phyloP scores from a whole-genome alignment of 2,113 vertebrate genomes.

The Syngnathus floridae region DNA sequence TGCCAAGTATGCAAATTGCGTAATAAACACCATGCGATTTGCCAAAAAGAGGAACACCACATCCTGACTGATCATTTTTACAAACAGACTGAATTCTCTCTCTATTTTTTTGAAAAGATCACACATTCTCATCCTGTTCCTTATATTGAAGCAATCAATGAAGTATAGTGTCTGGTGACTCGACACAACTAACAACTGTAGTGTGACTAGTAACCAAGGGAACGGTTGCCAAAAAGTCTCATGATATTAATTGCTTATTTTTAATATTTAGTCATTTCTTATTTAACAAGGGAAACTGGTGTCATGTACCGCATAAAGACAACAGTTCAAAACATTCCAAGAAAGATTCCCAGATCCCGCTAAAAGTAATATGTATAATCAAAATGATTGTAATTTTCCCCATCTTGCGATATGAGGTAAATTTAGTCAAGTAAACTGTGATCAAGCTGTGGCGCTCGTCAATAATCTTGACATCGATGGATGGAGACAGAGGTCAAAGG shows the following conservation, averaged over 20 bases:
- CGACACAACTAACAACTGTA: not conserved
- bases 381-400: not conserved
- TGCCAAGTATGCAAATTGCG: not conserved
- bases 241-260: not conserved
- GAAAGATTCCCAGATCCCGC: not conserved
- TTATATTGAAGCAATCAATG: not conserved
- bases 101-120: not conserved
- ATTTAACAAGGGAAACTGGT: not conserved
- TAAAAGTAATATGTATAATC: not conserved
- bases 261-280: too few relatives aligned
- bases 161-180: not conserved
- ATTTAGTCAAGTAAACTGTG: conserved; percentile 42
- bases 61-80: not conserved
- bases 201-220: not conserved
- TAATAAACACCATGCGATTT: not conserved
- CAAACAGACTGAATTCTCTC: not conserved
- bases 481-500: conserved; percentile 37
- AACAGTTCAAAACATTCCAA: not conserved
- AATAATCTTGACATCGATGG: conserved; percentile 54
- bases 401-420: not conserved
- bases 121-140: not conserved
- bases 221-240: not conserved
- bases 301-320: not conserved
- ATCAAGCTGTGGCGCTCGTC: conserved; percentile 59
- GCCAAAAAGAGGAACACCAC: not conserved